These are phyloP conservation scores for Andrena haemorrhoa DNA, from an alignment of 2,888 invertebrate species.

Conservation along the genomic window DNA sequence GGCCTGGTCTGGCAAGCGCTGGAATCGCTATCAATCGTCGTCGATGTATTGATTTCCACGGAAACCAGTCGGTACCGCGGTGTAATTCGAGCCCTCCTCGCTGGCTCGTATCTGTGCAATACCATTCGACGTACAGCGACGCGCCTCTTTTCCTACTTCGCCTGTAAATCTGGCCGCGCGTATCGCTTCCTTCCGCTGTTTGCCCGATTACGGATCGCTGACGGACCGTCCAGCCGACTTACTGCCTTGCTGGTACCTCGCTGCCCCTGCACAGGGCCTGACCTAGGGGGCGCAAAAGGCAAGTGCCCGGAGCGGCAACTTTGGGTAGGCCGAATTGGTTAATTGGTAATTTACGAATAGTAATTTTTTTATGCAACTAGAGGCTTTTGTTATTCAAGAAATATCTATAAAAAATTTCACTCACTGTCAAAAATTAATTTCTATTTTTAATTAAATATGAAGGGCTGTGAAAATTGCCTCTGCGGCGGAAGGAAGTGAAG, in stretches of 20 bases:
- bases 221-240: background rate
- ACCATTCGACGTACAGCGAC: constrained; percentile 32
- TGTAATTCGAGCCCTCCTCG: constrained; percentile 56
- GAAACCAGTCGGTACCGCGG: constrained; percentile 57
- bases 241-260: background rate
- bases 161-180: constrained; percentile 1
- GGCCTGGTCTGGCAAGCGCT: background rate
- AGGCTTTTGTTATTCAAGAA: too few relatives aligned
- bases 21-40: constrained; percentile 61
- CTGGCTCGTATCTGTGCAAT: constrained; percentile 53
- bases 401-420: too few relatives aligned
- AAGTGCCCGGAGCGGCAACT: too few relatives aligned
- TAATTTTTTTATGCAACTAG: too few relatives aligned
- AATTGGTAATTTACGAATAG: too few relatives aligned
- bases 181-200: constrained; percentile 19
- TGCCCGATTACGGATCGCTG: background rate
- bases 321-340: too few relatives aligned
- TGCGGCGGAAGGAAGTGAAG: too few relatives aligned
- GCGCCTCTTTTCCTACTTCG: constrained; percentile 29
- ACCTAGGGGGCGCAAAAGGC: too few relatives aligned
- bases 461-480: too few relatives aligned
- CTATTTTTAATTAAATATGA: too few relatives aligned
- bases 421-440: too few relatives aligned
- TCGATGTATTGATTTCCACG: constrained; percentile 65
- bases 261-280: background rate